Base-by-base conservation (phyloP, 2,113 vertebrate species). In the Phylloscopus whistleri region DNA sequence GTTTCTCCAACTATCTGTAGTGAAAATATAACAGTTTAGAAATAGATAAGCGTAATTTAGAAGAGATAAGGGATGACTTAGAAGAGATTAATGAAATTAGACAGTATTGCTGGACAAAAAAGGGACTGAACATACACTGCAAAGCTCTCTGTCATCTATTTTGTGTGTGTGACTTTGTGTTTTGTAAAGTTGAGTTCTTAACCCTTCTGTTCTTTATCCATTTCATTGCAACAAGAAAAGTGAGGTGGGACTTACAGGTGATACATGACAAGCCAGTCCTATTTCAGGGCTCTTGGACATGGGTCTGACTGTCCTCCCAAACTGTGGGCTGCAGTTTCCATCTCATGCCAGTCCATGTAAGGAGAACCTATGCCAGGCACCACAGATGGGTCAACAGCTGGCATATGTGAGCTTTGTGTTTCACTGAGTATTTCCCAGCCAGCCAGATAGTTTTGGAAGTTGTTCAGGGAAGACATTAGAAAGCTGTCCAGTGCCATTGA, bases 371-470 rank as follows among this genome's bases (percentile, higher is more conserved):
- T 56, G 72, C 92, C 83, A 90, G 53, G 46, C 23, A 67, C 26
- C 81, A n/a, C 74, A 95, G 90, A 85, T 96, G 82, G 60, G 58
- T 90, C 62, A 86, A 74, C 85, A 85, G 70, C 87, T 95, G 95
- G 64, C 89, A 60, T 53, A 68, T 3, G 10, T 78, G 82, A 77
- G 48, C 58, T 91, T 64, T 85, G 43, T 53, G 41, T 59, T 63
- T 67, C 18, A 2, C 87, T 81, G 72, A 84, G 16, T 51, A 81
- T 78, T 90, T 95, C 76, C 60, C 26, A 90, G 63, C 11, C 92
- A 95, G 75, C 3, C 22, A 76, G 41, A 90, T 19, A 66, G 37
- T 49, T 93, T 89, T 93, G 94, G 73, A 90, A 91, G 92, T 52
- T 11, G 10, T 82, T 93, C 72, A 78, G 64, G 31, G 27, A 87